A percentile compares a stretch with the other conserved stretches of the same genome.
Evolutionary conservation across 1,140 invertebrate genomes (phyloP).

Genomic region (Nephila pilipes): DNA sequence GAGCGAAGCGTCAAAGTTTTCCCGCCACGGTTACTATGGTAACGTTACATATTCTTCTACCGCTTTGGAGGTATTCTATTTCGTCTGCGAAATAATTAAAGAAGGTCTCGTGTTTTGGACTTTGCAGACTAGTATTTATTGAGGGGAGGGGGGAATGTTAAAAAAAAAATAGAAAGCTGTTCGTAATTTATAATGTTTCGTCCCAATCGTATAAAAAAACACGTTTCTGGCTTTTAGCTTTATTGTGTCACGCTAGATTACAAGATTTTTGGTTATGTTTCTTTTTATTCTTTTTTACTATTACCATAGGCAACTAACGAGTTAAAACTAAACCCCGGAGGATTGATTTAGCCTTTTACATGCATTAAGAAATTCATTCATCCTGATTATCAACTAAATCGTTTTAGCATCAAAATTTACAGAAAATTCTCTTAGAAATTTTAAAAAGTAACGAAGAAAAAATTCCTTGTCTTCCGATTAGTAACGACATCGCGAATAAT

Average conservation of each 20-base stretch:
- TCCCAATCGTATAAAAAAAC: not conserved
- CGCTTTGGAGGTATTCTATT: constrained; percentile 1
- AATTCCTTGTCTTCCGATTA: no score
- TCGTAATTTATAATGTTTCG: constrained; percentile 31
- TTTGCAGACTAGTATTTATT: constrained; percentile 28
- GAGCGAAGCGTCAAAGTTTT: constrained; percentile 65
- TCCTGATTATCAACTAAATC: no score
- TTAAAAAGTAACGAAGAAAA: no score
- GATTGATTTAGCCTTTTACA: no score
- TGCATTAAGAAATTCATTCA: no score
- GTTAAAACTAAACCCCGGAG: not conserved
- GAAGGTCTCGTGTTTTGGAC: constrained; percentile 31
- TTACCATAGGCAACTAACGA: not conserved
- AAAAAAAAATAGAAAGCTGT: not conserved
- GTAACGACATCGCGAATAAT: no score
- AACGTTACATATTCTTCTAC: constrained; percentile 16
- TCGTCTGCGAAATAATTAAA: constrained; percentile 45
- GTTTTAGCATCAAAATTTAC: no score
- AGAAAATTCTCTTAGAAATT: no score
- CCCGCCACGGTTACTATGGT: constrained; percentile 45
- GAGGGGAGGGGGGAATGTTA: no score
- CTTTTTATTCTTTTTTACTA: not conserved
- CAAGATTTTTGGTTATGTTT: no score
- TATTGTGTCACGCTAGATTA: constrained; percentile 43
- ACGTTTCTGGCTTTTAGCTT: not conserved